Evolutionary conservation across 2,797 vertebrate genomes (phyloP).

Genomic region (Perdix hodgsoniae): DNA sequence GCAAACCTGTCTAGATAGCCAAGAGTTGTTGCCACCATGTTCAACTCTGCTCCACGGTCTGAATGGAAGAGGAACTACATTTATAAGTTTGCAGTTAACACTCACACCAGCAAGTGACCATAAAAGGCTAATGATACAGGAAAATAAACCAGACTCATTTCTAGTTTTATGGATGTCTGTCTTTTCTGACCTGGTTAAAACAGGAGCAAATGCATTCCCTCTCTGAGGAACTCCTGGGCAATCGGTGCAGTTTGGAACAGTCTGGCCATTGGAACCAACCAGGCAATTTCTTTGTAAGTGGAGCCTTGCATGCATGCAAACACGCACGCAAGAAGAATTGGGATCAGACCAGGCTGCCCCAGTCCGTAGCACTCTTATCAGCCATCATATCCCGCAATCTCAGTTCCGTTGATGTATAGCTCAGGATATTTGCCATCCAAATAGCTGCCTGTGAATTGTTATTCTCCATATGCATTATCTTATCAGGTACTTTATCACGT

Average conservation of each 20-base stretch:
- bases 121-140: neutral
- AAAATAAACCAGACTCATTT: constrained; percentile 32
- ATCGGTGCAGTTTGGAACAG: neutral
- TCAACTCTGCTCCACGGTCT: neutral
- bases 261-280: neutral
- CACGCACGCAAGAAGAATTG: neutral
- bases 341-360: neutral
- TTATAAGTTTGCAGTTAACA: neutral
- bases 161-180: neutral
- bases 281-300: neutral
- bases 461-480: neutral
- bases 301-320: neutral
- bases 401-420: neutral
- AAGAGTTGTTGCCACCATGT: neutral
- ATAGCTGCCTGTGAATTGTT: neutral
- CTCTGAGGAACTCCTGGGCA: neutral
- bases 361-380: neutral
- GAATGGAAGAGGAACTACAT: neutral
- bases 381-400: neutral
- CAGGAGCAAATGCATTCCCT: neutral
- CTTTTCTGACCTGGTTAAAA: neutral
- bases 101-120: neutral
- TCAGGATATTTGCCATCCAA: neutral
- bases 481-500: neutral
- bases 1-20: neutral